These are phyloP conservation scores for Babylonia areolata DNA, from an alignment of 1,140 invertebrate species.

Conservation along the genomic window DNA sequence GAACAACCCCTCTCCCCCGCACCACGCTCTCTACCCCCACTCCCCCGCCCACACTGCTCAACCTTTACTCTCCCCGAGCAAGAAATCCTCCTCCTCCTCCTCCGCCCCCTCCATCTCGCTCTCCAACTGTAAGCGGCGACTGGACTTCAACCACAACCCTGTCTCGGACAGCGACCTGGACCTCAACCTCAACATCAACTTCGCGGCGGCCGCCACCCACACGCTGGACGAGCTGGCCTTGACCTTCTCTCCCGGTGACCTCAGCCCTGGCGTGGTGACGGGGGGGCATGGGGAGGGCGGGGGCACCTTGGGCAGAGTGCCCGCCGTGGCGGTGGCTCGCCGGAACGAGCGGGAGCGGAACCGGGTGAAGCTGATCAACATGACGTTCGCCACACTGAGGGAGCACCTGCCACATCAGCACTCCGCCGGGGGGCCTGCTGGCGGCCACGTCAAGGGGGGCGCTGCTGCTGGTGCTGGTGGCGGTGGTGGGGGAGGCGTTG, in stretches of 20 bases:
- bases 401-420: slow-evolving; percentile 65
- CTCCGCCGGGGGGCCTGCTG: too few species aligned
- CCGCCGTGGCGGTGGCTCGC: slow-evolving; percentile 87
- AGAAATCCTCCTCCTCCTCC: neutral
- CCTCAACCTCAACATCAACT: slow-evolving; percentile 59
- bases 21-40: neutral
- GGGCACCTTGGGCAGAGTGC: neutral
- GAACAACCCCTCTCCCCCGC: slow-evolving; percentile 30
- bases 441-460: neutral
- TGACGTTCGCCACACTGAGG: slow-evolving; percentile 75
- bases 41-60: neutral
- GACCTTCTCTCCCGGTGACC: neutral
- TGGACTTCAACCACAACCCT: slow-evolving; percentile 63
- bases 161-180: slow-evolving; percentile 52
- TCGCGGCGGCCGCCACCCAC: neutral
- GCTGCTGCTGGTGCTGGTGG: neutral
- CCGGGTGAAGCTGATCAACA: slow-evolving; percentile 95
- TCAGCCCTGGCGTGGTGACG: neutral
- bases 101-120: neutral
- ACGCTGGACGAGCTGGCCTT: neutral
- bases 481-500: neutral
- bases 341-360: slow-evolving; percentile 92
- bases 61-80: neutral
- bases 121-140: slow-evolving; percentile 52
- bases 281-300: too few species aligned